These are phyloP conservation scores for Nephotettix cincticeps DNA, from an alignment of 1,140 invertebrate species.

Conservation along the genomic window DNA sequence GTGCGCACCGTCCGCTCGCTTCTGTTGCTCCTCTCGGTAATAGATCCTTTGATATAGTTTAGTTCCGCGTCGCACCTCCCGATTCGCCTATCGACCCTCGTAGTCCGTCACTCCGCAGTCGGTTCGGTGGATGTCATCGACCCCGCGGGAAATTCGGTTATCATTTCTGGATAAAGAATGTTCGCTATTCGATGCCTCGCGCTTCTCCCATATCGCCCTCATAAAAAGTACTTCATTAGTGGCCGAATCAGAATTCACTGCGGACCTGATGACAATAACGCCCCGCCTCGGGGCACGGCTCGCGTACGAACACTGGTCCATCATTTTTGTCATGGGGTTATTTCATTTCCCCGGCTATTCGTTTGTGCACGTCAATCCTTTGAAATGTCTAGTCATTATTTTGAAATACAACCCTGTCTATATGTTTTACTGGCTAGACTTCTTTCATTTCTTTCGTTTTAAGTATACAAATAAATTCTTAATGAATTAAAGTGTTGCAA, in stretches of 20 bases:
- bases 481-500: no score
- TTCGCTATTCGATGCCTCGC: constrained; percentile 8
- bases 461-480: no score
- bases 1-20: background rate
- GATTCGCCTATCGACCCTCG: background rate
- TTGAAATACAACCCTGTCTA: no score
- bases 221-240: constrained; percentile 15
- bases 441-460: no score
- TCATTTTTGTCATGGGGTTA: no score
- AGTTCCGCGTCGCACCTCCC: background rate
- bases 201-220: background rate
- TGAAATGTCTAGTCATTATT: no score
- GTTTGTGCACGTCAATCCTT: no score
- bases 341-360: no score
- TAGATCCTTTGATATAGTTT: constrained; percentile 16
- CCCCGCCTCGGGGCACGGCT: no score
- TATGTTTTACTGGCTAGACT: no score
- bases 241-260: background rate
- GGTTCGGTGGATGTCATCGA: constrained; percentile 7
- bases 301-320: no score
- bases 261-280: no score
- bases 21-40: background rate
- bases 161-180: constrained; percentile 10
- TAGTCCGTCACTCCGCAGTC: background rate
- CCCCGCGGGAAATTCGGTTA: constrained; percentile 5